phyloP scores from a whole-genome alignment of 2,888 invertebrate genomes.

The Aplocera efformata region DNA sequence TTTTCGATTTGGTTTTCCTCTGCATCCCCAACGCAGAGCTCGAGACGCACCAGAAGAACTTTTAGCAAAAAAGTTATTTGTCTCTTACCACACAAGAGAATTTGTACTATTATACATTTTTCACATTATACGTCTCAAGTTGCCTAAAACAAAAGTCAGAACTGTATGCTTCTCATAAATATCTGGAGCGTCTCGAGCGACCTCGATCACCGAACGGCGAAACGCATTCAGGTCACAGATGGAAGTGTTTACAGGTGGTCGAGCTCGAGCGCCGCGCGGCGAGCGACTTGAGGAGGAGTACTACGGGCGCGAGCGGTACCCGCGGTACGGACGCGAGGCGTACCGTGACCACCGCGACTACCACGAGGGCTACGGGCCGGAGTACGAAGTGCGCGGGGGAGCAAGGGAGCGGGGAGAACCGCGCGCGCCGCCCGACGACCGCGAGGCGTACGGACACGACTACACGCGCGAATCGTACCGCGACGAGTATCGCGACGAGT shows the following conservation, averaged over 20 bases:
- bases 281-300: slow-evolving; percentile 81
- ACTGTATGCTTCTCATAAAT: slow-evolving; percentile 3
- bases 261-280: slow-evolving; percentile 73
- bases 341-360: slow-evolving; percentile 36
- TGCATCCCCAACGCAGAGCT: slow-evolving; percentile 17
- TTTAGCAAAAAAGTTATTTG: too few relatives aligned
- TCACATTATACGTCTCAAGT: too few relatives aligned
- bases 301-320: slow-evolving; percentile 56
- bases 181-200: slow-evolving; percentile 6
- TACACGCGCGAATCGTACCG: slow-evolving; percentile 57
- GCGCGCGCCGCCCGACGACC: slow-evolving; percentile 43
- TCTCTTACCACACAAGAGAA: too few relatives aligned
- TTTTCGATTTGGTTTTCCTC: slow-evolving; percentile 27
- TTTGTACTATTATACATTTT: too few relatives aligned
- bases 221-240: background rate
- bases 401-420: slow-evolving; percentile 29
- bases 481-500: slow-evolving; percentile 59
- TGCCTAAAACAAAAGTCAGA: too few relatives aligned
- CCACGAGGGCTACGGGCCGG: slow-evolving; percentile 36
- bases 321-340: slow-evolving; percentile 52
- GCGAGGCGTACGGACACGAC: slow-evolving; percentile 61
- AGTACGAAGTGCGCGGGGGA: slow-evolving; percentile 23
- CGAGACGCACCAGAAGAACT: slow-evolving; percentile 2
- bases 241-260: slow-evolving; percentile 46
- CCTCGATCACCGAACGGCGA: background rate